Conservation (phyloP, 2,888 invertebrate genomes). For the Diarsia brunnea region DNA sequence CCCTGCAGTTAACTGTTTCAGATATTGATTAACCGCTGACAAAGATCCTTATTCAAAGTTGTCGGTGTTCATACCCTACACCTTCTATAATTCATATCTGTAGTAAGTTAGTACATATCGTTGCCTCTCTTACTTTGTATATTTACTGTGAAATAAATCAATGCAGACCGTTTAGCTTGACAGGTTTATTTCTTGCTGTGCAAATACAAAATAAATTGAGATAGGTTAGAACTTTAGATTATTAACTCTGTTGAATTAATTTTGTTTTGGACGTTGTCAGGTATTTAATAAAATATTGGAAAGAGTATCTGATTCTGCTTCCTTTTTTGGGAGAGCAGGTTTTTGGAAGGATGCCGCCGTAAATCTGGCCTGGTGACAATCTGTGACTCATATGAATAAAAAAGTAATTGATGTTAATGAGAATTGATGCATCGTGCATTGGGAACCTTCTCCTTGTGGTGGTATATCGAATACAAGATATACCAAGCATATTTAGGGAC, state of each 20-base stretch:
- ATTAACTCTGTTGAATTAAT: conserved; percentile 45
- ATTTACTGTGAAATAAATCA: conserved; percentile 63
- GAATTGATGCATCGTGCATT: too few relatives aligned
- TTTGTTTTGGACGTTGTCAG: conserved; percentile 23
- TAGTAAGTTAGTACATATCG: conserved; percentile 41
- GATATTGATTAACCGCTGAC: conserved; percentile 29
- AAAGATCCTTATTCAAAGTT: conserved; percentile 37
- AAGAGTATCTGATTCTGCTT: neutral
- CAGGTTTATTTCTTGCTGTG: conserved; percentile 68
- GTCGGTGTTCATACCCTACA: conserved; percentile 30
- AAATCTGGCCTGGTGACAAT: conserved; percentile 2
- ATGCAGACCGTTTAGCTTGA: conserved; percentile 63
- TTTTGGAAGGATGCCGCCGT: neutral
- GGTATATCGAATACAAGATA: too few relatives aligned
- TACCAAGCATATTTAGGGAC: too few relatives aligned
- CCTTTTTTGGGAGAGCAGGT: neutral
- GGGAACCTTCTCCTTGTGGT: too few relatives aligned
- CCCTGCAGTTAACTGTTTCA: neutral
- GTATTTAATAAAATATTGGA: conserved; percentile 21
- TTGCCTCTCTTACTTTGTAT: conserved; percentile 56
- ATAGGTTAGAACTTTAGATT: conserved; percentile 54
- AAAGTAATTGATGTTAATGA: neutral
- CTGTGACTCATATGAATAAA: neutral
- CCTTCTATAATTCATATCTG: conserved; percentile 49
- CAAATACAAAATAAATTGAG: conserved; percentile 64